phyloP scores from a whole-genome alignment of 2,888 invertebrate genomes.

The Hybos culiciformis region DNA sequence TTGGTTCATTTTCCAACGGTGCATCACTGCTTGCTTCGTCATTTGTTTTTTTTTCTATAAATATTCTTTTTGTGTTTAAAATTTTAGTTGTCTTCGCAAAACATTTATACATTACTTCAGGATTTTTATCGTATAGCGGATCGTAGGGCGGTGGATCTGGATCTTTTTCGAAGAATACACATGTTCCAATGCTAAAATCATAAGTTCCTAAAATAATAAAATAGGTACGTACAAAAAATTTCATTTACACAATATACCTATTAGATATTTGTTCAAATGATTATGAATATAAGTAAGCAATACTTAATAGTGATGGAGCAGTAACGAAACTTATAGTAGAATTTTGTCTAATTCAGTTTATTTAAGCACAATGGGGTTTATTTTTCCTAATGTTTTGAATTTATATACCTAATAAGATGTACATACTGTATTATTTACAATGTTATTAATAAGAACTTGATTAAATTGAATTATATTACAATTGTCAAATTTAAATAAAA shows the following conservation, averaged over 20 bases:
- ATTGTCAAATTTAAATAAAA: too few relatives aligned
- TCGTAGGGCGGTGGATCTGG: slow-evolving; percentile 35
- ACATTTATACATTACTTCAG: slow-evolving; percentile 45
- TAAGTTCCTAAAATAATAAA: slow-evolving; percentile 43
- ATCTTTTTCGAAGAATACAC: slow-evolving; percentile 57
- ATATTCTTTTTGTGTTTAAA: slow-evolving; percentile 52
- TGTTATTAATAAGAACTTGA: too few relatives aligned
- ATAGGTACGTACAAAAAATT: not conserved
- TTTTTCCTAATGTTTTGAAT: too few relatives aligned
- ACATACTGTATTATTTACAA: too few relatives aligned
- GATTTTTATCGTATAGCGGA: slow-evolving; percentile 42
- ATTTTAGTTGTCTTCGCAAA: slow-evolving; percentile 50
- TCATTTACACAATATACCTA: too few relatives aligned
- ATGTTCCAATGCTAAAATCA: slow-evolving; percentile 55
- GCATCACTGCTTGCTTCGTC: too few relatives aligned
- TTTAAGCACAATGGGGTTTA: too few relatives aligned
- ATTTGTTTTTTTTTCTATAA: slow-evolving; percentile 34
- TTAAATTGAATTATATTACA: too few relatives aligned
- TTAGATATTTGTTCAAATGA: not conserved
- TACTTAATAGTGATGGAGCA: not conserved
- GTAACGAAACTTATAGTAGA: not conserved
- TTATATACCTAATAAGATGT: too few relatives aligned
- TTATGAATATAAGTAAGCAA: not conserved
- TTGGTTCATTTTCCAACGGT: not conserved
- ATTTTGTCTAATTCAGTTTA: too few relatives aligned